These are phyloP conservation scores for Amphimedon queenslandica DNA, from an alignment of 37 sponge, comb jelly and placozoan genomes.

Conservation along the genomic window DNA sequence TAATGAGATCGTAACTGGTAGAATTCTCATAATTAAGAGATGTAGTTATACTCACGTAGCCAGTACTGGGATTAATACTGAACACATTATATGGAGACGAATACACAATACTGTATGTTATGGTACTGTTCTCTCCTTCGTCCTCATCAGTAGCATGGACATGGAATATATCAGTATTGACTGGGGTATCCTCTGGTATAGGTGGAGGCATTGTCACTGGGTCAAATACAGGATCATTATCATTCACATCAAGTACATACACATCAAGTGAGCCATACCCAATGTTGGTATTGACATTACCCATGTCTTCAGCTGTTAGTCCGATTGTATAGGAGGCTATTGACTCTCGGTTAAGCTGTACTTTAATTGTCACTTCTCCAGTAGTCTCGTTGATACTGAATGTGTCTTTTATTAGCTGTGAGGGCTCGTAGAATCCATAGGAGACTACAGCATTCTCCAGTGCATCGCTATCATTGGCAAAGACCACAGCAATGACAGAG, in stretches of 20 bases:
- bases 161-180: conserved; percentile 4
- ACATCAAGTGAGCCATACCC: conserved; percentile 30
- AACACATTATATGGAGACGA: conserved; percentile 24
- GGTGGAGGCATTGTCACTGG: not conserved
- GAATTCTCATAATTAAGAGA: conserved; percentile 52
- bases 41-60: conserved; percentile 26
- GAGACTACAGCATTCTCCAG: conserved; percentile 26
- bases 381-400: conserved; percentile 46
- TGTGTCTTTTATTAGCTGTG: conserved; percentile 6
- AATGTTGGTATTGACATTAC: not conserved
- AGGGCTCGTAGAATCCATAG: conserved; percentile 7
- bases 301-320: conserved; percentile 25
- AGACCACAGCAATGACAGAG: conserved; percentile 24
- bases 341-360: conserved; percentile 45
- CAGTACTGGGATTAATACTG: conserved; percentile 37
- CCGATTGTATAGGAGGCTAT: conserved; percentile 23
- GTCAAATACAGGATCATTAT: conserved; percentile 41
- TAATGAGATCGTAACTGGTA: conserved; percentile 35
- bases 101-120: conserved; percentile 28
- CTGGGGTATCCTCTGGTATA: conserved; percentile 28
- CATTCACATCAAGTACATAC: conserved; percentile 49
- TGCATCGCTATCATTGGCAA: conserved; percentile 70
- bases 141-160: conserved; percentile 48
- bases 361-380: conserved; percentile 39
- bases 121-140: conserved; percentile 24